Base-by-base conservation (phyloP, 2,113 vertebrate species). In the Ariopsis seemanni region DNA sequence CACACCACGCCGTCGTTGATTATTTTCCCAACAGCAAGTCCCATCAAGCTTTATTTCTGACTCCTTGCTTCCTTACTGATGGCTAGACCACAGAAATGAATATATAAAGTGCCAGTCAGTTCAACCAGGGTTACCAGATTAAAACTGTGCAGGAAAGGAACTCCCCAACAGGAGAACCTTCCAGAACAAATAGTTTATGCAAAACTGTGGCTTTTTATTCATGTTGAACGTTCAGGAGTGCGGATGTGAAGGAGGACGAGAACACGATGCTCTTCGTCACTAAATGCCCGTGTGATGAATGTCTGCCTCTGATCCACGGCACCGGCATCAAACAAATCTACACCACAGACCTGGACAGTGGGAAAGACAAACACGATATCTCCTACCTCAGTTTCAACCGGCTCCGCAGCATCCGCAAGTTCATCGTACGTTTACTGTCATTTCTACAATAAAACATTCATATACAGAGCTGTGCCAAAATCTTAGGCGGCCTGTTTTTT, bases 231-330 rank as follows among this genome's bases (percentile, higher is more conserved):
- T 86, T 55, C 92, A 99, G 98, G 91, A 97, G 95, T 89, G 94
- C 95, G 74, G 96, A 97, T 91, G 95, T 98, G 93, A 96, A 95
- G 85, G 93, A 95, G 0, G 96, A 96, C 8, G 97, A 98, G 87
- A 92, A 93, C 92, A 96, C 95, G 83, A 96, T 98, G 95, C 94
- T 99, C 93, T 99, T 99, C 93, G 97, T 99, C 11, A 99, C 97
- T 0, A 99, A 99, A 83, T 99, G 97, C 88, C 98, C 98, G 0
- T 99, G 98, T 90, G 98, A 99, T 34, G 98, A 99, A 92, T 99
- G 98, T 78, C 93, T 99, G 17, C 98, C 97, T 90, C 94, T 99
- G 93, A 98, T 99, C 89, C 94, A 96, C 92, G 97, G 96, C 18
- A 96, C 97, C 14, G 97, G 98, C 52, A 96, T 99, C 93, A 97